Base-by-base conservation (phyloP, 2,113 vertebrate genomes). In the Cynopterus brachyotis region DNA sequence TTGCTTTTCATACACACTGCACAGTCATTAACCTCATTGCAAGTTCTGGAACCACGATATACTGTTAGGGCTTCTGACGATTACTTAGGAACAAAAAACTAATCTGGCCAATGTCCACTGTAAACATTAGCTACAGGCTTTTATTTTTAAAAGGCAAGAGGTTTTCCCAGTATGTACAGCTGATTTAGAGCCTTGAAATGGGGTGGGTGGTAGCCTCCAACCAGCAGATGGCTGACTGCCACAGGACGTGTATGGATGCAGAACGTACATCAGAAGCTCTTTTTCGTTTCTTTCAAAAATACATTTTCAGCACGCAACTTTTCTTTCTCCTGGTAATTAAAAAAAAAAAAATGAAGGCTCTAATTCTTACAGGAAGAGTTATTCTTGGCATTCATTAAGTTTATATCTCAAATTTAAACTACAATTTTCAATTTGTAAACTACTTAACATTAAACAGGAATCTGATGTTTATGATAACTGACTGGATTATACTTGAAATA, bases 241-340 rank as follows among this genome's bases (percentile, higher is more conserved):
- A 35, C 60, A 37, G 24, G 47, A 16, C 3, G 3, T 3, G 60
- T 10, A 2, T 7, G 2, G 32, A 32, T 5, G n/a, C 9, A 30
- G 45, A 45, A 20, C 1, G 32, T 9, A 40, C 64, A 8, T 28
- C 28, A 81, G 66, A 76, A 89, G 64, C 55, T 32, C 94, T 69
- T 98, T 84, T 96, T 98, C 35, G 73, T 95, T 96, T 98, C 99
- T 97, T 98, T 99, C 94, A 99, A 96, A 94, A 98, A 96, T 24
- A 91, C 32, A 0, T 98, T 99, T 98, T 99, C 99, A 42, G 98
- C 95, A 84, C 98, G 98, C 26, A 99, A 98, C 75, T 98, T 99
- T 97, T 99, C 99, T 53, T 98, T 98, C 96, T 99, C 99, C 99
- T 99, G 97, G 87, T 94, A 96, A 85, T 95, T 86, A 28, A 62